phyloP scores from a whole-genome alignment of 2,888 invertebrate species.

The Strigamia maritima region DNA sequence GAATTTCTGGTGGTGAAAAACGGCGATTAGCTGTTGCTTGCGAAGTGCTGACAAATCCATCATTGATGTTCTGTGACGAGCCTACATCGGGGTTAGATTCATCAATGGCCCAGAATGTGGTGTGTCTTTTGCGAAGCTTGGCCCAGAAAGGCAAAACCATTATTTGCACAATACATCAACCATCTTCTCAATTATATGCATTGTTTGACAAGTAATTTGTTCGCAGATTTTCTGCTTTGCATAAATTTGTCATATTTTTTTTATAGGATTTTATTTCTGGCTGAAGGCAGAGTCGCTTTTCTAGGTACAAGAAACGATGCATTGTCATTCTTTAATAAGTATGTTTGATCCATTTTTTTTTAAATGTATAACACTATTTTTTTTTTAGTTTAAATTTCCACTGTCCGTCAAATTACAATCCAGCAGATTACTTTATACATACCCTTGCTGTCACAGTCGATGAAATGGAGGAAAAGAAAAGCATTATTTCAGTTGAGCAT shows the following conservation, averaged over 20 bases:
- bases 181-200: constrained; percentile 81
- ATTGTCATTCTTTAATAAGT: constrained; percentile 75
- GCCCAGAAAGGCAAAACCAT: constrained; percentile 74
- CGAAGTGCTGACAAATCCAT: constrained; percentile 92
- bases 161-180: constrained; percentile 91
- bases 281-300: constrained; percentile 81
- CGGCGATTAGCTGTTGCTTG: constrained; percentile 93
- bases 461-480: constrained; percentile 46
- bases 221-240: too few relatives aligned
- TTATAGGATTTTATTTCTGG: constrained; percentile 71
- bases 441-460: constrained; percentile 56
- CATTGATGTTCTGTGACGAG: constrained; percentile 93
- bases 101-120: constrained; percentile 92
- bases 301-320: constrained; percentile 77
- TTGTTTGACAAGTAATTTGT: constrained; percentile 69
- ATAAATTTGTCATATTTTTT: neutral
- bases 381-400: constrained; percentile 46
- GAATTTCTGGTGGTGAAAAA: constrained; percentile 94
- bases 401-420: constrained; percentile 56
- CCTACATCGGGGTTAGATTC: constrained; percentile 96
- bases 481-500: constrained; percentile 45
- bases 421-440: constrained; percentile 57
- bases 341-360: constrained; percentile 49
- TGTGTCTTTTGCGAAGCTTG: constrained; percentile 62
- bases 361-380: neutral